Percentiles rank a stretch among this genome's conserved stretches.
Evolutionary conservation across 2,888 invertebrate species (phyloP).

Genomic region (Machimus atricapillus): DNA sequence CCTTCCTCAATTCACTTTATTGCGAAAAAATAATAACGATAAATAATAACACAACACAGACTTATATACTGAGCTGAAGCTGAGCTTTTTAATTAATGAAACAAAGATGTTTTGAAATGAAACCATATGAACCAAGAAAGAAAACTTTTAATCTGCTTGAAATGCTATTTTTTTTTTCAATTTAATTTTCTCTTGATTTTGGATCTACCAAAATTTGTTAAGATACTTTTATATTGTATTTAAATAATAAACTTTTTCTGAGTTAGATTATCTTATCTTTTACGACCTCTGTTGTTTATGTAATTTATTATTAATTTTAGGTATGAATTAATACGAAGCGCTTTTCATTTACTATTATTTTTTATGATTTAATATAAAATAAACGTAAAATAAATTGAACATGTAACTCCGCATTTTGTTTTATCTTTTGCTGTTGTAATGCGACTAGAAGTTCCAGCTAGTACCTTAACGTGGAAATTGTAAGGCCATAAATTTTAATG

Average conservation of each 20-base stretch:
- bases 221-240: constrained; percentile 34
- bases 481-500: background rate
- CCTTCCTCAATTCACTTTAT: background rate
- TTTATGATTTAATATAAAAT: constrained; percentile 45
- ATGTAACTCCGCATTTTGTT: constrained; percentile 32
- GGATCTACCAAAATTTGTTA: constrained; percentile 34
- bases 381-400: constrained; percentile 36
- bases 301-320: constrained; percentile 52
- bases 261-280: constrained; percentile 42
- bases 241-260: constrained; percentile 26
- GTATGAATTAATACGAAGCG: constrained; percentile 49
- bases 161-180: constrained; percentile 29
- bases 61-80: constrained; percentile 11
- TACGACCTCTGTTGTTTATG: constrained; percentile 50
- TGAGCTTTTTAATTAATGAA: constrained; percentile 31
- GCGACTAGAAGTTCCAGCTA: background rate
- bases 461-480: background rate
- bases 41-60: constrained; percentile 25
- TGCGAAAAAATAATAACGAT: constrained; percentile 18
- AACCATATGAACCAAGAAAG: constrained; percentile 26
- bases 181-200: constrained; percentile 26
- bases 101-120: constrained; percentile 34
- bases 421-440: background rate
- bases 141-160: constrained; percentile 33
- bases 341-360: constrained; percentile 48